Base-by-base conservation (phyloP, 2,113 vertebrate genomes). In the Crypturellus undulatus region DNA sequence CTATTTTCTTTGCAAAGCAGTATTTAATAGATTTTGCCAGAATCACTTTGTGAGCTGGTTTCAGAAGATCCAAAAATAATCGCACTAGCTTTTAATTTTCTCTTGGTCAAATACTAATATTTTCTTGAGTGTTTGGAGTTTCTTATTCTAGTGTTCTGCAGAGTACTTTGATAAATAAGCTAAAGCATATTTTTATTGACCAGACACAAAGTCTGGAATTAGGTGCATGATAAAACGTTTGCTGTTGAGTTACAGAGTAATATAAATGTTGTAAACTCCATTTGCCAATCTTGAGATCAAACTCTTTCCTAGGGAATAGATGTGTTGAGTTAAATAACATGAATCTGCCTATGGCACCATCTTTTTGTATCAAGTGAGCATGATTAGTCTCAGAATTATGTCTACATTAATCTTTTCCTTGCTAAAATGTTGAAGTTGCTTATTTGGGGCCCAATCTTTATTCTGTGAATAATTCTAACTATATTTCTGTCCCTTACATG, bases 321-420 rank as follows among this genome's bases (percentile, higher is more conserved):
- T 91, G 24, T 76, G 26, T 86, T 90, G 54, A 87, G 47, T 87
- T 91, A 86, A 93, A 93, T 92, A 89, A 84, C 75, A 87, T 89
- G 47, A 75, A 84, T 71, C 56, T 92, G 78, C 93, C 89, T 93
- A 76, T 87, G 90, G 87, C 56, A 52, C 15, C 79, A 67, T 87
- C 59, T 89, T 93, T 83, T 88, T 81, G 42, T 51, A 77, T 47
- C 18, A 79, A 87, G 71, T 43, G 79, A 59, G 8, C 52, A 13
- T 28, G 52, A 59, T 65, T 71, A 63, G 22, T 88, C 60, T 91
- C 43, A 69, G 47, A 87, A 84, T 72, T 91, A 43, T 14, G 28
- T 73, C 67, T 79, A 38, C 64, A 42, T 32, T 60, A 52, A 67
- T 70, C 16, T 8, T 89, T 67, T 86, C 21, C 62, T 70, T 54